Evolutionary conservation across 2,797 vertebrate species (phyloP), one percentile per base, ranked within the genome.

Genomic region (Ficedula albicollis): DNA sequence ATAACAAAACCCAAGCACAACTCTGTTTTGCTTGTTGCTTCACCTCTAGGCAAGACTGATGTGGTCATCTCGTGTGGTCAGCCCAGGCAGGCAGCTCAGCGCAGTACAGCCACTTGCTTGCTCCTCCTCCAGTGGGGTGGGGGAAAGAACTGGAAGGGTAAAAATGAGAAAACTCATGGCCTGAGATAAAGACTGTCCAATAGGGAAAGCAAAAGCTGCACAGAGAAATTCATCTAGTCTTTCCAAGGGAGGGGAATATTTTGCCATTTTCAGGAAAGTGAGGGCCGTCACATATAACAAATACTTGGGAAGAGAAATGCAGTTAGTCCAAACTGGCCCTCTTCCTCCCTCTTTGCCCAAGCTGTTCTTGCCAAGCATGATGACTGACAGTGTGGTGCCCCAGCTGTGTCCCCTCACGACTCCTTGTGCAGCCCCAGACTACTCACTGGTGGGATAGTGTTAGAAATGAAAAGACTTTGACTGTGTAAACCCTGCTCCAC

Each of bases 71-170:
- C 11, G 1, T 12, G 38, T 56, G 13, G 9, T 52, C 43, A 64
- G 2, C 8, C 16, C 27, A 4, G 0, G 11, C 9, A 48, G n/a
- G 14, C 22, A 73, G 25, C 38, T 56, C 22, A 79, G 27, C 13
- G 39, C 0, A 1, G 9, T 6, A n/a, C 29, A 54, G 17, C 7
- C 1, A 0, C 12, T 58, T 0, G 0, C 12, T 73, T 8, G 1
- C 10, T 90, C 3, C 15, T 5, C 10, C 0, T 55, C 0, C 15
- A 20, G 13, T 46, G 43, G 27, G 5, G 22, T 15, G 2, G 5
- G 2, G 2, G 15, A 72, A 16, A 38, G 12, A 82, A 55, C 10
- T 2, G 2, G 30, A 59, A 62, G 5, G 4, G 6, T 32, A 41
- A 56, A 87, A 56, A 7, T 21, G 25, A 72, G 39, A 58, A 92